These are phyloP conservation scores for Hemicrepidius hirtus DNA, from an alignment of 2,888 invertebrate genomes.

Conservation along the genomic window DNA sequence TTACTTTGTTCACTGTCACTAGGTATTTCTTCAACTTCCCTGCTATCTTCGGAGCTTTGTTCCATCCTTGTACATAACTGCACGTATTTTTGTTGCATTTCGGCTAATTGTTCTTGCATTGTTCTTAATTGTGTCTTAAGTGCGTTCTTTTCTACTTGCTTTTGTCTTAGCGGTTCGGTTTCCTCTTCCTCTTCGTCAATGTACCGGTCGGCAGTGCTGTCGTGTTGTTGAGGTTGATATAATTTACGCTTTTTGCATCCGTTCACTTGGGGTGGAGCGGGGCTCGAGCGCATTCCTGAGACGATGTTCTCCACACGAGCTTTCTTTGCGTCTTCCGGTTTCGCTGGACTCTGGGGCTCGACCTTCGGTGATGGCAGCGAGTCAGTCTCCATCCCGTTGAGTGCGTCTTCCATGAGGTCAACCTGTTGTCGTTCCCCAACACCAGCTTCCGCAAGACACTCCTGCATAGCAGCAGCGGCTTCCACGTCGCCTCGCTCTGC, in stretches of 20 bases:
- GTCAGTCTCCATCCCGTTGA: constrained; percentile 77
- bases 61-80: constrained; percentile 91
- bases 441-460: constrained; percentile 79
- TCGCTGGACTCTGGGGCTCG: constrained; percentile 77
- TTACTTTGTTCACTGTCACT: constrained; percentile 81
- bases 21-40: constrained; percentile 83
- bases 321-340: constrained; percentile 85
- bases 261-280: constrained; percentile 87
- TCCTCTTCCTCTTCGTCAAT: constrained; percentile 86
- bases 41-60: constrained; percentile 84
- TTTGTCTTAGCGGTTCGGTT: constrained; percentile 86
- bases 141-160: constrained; percentile 90
- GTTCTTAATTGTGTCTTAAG: constrained; percentile 89
- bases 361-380: constrained; percentile 77
- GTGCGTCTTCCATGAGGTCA: constrained; percentile 77
- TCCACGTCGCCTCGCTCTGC: constrained; percentile 60
- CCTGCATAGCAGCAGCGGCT: constrained; percentile 71
- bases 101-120: constrained; percentile 92
- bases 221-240: constrained; percentile 96
- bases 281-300: constrained; percentile 93
- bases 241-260: constrained; percentile 97
- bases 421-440: constrained; percentile 73
- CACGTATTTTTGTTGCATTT: constrained; percentile 93
- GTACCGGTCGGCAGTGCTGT: constrained; percentile 79
- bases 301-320: constrained; percentile 97